These are phyloP conservation scores for Telmatherina bonti DNA, from an alignment of 2,797 vertebrate species.

Conservation along the genomic window DNA sequence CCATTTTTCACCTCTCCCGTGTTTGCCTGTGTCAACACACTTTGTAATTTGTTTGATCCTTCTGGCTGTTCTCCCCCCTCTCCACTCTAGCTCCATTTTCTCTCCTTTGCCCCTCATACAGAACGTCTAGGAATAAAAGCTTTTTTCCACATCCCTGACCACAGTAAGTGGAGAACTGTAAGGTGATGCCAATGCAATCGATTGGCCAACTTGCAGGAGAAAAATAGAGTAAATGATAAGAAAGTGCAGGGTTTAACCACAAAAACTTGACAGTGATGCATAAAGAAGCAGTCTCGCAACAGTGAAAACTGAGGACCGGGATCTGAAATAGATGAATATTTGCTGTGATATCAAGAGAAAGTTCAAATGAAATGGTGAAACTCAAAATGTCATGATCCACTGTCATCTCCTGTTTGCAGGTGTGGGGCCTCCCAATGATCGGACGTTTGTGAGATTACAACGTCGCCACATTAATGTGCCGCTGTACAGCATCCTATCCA, in stretches of 20 bases:
- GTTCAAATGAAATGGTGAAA: neutral
- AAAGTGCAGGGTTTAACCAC: slow-evolving; percentile 51
- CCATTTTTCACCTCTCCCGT: slow-evolving; percentile 61
- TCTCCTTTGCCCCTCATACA: slow-evolving; percentile 42
- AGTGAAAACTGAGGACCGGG: slow-evolving; percentile 26
- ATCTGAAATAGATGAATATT: slow-evolving; percentile 45
- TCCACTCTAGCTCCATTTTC: slow-evolving; percentile 23
- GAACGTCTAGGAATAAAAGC: slow-evolving; percentile 51
- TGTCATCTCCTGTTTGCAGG: slow-evolving; percentile 75
- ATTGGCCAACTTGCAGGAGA: slow-evolving; percentile 58
- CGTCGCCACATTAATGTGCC: slow-evolving; percentile 96
- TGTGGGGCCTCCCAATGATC: slow-evolving; percentile 95
- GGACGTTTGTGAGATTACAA: slow-evolving; percentile 93
- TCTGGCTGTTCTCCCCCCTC: slow-evolving; percentile 34
- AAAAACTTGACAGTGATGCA: slow-evolving; percentile 55
- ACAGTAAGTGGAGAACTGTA: slow-evolving; percentile 68
- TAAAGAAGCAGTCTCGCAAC: slow-evolving; percentile 36
- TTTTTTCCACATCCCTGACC: slow-evolving; percentile 64
- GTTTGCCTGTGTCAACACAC: slow-evolving; percentile 71
- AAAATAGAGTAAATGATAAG: slow-evolving; percentile 62
- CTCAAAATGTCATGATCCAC: neutral
- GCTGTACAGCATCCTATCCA: slow-evolving; percentile 98
- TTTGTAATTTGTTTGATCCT: slow-evolving; percentile 71
- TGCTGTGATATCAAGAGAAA: slow-evolving; percentile 20
- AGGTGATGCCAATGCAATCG: slow-evolving; percentile 65